phyloP scores from a whole-genome alignment of 1,140 invertebrate genomes.

The Leptinotarsa texana region DNA sequence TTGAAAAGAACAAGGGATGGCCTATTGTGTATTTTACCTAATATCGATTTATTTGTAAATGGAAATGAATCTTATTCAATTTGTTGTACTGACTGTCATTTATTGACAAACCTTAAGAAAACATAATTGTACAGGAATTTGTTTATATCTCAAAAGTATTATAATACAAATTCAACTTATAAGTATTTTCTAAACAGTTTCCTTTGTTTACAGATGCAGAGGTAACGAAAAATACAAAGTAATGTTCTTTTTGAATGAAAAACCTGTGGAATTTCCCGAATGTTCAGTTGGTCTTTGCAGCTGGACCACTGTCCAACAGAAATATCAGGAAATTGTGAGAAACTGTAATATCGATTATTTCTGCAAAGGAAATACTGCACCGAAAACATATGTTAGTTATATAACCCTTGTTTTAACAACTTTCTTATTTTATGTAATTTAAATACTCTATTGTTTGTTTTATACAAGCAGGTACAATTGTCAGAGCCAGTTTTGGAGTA shows the following conservation, averaged over 20 bases:
- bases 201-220: conserved; percentile 58
- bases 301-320: conserved; percentile 55
- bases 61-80: too few species aligned
- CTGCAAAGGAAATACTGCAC: conserved; percentile 25
- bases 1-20: too few species aligned
- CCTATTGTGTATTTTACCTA: too few species aligned
- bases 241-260: conserved; percentile 66
- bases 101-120: too few species aligned
- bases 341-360: conserved; percentile 46
- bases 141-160: conserved; percentile 44
- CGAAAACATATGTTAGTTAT: neutral
- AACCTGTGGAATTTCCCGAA: conserved; percentile 61
- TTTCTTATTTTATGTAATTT: neutral
- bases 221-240: conserved; percentile 62
- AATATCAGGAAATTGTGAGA: conserved; percentile 39
- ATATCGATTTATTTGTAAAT: too few species aligned
- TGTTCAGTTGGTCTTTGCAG: conserved; percentile 67
- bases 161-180: conserved; percentile 30
- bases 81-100: too few species aligned
- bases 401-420: neutral
- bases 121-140: neutral
- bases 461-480: too few species aligned
- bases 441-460: neutral
- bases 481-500: too few species aligned
- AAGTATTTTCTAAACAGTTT: neutral